Evolutionary conservation across 2,797 vertebrate genomes (phyloP).

Genomic region (Liasis olivaceus): DNA sequence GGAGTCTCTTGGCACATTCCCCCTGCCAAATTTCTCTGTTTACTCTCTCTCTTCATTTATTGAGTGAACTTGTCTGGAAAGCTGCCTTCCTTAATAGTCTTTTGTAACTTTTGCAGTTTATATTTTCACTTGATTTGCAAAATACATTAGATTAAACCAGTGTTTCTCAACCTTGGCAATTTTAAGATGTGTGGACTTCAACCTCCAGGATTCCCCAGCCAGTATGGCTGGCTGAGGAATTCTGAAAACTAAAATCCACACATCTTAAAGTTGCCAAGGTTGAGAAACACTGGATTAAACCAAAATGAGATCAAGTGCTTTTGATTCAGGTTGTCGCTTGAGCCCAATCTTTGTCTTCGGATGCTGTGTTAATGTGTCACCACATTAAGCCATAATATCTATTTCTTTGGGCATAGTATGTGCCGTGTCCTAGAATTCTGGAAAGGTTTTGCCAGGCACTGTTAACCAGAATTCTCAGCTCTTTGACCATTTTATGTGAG

Average conservation of each 20-base stretch:
- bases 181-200: too few relatives aligned
- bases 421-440: neutral
- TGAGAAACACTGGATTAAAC: neutral
- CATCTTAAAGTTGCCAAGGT: too few relatives aligned
- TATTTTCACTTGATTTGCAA: neutral
- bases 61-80: neutral
- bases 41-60: neutral
- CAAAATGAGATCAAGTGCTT: neutral
- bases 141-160: neutral
- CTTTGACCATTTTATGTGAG: neutral
- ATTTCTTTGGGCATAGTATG: neutral
- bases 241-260: too few relatives aligned
- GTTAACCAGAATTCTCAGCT: neutral
- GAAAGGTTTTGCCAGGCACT: neutral
- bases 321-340: neutral
- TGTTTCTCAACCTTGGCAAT: too few relatives aligned
- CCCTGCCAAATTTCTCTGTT: neutral
- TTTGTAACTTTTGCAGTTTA: neutral
- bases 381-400: neutral
- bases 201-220: too few relatives aligned
- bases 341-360: neutral
- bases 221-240: too few relatives aligned
- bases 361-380: neutral
- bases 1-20: neutral
- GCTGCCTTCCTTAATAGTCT: neutral